A percentile compares a stretch with the other conserved stretches of the same genome.
phyloP scores from a whole-genome alignment of 2,888 invertebrate species.

The Lagria hirta region DNA sequence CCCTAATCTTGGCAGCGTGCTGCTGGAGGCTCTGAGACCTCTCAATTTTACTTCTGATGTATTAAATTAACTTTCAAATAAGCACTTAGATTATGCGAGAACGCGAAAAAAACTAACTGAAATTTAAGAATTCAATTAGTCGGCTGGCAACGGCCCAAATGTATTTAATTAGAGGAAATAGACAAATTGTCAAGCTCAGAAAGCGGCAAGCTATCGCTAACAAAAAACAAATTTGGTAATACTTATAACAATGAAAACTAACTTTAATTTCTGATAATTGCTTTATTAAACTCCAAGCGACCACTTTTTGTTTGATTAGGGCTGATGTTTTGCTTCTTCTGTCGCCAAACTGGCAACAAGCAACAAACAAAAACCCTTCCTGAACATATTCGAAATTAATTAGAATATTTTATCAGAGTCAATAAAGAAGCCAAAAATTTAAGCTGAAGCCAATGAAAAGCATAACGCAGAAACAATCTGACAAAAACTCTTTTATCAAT shows the following conservation, averaged over 20 bases:
- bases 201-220: slow-evolving; percentile 2
- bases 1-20: slow-evolving; percentile 18
- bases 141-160: slow-evolving; percentile 4
- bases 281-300: slow-evolving; percentile 4
- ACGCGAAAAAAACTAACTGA: slow-evolving; percentile 10
- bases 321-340: too few relatives aligned
- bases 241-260: too few relatives aligned
- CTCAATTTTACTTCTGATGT: slow-evolving; percentile 13
- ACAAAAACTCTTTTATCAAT: too few relatives aligned
- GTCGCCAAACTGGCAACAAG: slow-evolving; percentile 3
- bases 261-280: too few relatives aligned
- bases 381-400: too few relatives aligned
- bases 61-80: slow-evolving; percentile 19
- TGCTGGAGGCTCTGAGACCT: slow-evolving; percentile 12
- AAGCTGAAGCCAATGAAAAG: too few relatives aligned
- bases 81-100: slow-evolving; percentile 10
- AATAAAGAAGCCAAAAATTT: too few relatives aligned
- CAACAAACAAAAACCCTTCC: too few relatives aligned
- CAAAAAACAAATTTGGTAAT: slow-evolving; percentile 10
- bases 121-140: slow-evolving; percentile 19
- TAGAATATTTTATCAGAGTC: too few relatives aligned
- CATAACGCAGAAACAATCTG: too few relatives aligned
- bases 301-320: slow-evolving; percentile 5
- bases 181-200: slow-evolving; percentile 8
- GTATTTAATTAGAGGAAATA: slow-evolving; percentile 13